These are phyloP conservation scores for Sus cebifrons DNA, from an alignment of 2,797 vertebrate species.

Conservation along the genomic window DNA sequence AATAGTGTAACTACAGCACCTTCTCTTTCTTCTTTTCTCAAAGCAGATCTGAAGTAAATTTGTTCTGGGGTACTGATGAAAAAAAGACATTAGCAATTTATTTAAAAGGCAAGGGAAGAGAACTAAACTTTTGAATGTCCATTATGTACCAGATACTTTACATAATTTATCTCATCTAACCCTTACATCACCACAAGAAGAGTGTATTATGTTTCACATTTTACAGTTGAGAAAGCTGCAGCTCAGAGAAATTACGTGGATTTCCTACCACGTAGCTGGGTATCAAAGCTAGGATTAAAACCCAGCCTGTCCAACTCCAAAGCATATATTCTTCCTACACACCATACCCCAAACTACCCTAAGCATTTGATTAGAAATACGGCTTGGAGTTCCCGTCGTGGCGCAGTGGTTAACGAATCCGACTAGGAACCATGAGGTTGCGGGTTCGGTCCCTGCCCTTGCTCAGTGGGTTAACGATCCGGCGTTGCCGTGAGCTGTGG, in stretches of 20 bases:
- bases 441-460: too few species aligned
- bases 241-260: not conserved
- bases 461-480: too few species aligned
- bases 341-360: not conserved
- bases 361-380: slow-evolving; percentile 53
- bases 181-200: not conserved
- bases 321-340: not conserved
- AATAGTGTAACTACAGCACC: not conserved
- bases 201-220: not conserved
- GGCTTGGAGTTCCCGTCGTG: too few species aligned
- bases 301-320: slow-evolving; percentile 27
- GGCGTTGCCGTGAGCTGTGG: too few species aligned
- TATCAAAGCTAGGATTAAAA: not conserved
- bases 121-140: not conserved
- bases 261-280: not conserved
- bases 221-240: not conserved
- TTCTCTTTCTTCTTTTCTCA: not conserved
- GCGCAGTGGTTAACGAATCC: too few species aligned
- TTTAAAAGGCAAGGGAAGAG: not conserved
- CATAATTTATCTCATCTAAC: not conserved
- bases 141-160: not conserved
- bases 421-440: too few species aligned
- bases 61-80: not conserved
- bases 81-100: not conserved
- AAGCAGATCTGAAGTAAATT: not conserved